These are phyloP conservation scores for Cataglyphis altisquamis DNA, from an alignment of 2,888 invertebrate species.

Conservation along the genomic window DNA sequence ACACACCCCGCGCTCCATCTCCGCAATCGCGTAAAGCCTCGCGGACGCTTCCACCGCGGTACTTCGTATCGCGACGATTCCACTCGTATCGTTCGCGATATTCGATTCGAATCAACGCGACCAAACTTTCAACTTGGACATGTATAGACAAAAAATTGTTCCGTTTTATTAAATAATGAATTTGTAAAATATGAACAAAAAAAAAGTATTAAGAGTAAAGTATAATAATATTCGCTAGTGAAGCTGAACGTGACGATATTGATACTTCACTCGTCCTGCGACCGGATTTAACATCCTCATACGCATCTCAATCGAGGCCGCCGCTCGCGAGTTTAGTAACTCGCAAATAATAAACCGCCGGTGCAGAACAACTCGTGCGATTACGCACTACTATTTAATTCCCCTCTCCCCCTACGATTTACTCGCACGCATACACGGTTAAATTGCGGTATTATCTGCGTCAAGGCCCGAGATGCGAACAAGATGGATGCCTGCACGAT, in stretches of 20 bases:
- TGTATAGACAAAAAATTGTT: not conserved
- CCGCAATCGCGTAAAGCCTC: constrained; percentile 38
- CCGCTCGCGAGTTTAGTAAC: constrained; percentile 44
- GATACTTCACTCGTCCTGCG: constrained; percentile 9
- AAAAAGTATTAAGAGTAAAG: not conserved
- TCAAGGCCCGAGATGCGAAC: constrained; percentile 43
- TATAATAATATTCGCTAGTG: not conserved
- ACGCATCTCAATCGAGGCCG: constrained; percentile 40
- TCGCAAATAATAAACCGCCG: constrained; percentile 66
- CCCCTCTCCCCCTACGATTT: constrained; percentile 1
- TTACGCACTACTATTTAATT: constrained; percentile 54
- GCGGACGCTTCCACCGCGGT: not conserved
- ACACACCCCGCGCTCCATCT: constrained; percentile 31
- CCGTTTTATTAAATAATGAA: not conserved
- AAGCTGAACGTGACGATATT: not conserved
- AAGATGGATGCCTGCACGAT: not conserved
- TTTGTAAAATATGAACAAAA: not conserved
- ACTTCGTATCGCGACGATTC: constrained; percentile 22
- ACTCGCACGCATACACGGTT: constrained; percentile 61
- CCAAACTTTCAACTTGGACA: not conserved
- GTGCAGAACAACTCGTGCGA: constrained; percentile 70
- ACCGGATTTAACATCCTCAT: constrained; percentile 22
- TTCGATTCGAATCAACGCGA: not conserved
- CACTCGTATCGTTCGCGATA: constrained; percentile 16
- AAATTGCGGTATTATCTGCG: constrained; percentile 75